Evolutionary conservation across 2,888 invertebrate species (phyloP).

Genomic region (Chaitophorus viminalis): DNA sequence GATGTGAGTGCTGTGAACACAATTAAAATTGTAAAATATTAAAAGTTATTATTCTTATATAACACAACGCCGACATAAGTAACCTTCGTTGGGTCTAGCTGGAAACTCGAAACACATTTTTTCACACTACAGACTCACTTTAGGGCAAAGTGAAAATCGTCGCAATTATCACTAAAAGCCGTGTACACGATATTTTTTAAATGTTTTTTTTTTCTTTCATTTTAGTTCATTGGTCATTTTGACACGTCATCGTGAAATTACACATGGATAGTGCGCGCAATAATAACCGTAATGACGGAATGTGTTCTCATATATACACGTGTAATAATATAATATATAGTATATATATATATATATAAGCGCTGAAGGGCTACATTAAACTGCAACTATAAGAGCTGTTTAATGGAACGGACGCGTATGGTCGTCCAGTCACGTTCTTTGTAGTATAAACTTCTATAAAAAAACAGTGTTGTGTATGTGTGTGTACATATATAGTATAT

Average conservation of each 20-base stretch:
- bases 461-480: background rate
- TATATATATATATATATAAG: background rate
- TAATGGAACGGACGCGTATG: constrained; percentile 50
- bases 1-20: background rate
- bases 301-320: constrained; percentile 30
- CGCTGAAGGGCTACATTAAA: constrained; percentile 36
- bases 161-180: constrained; percentile 60
- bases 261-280: constrained; percentile 38
- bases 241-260: constrained; percentile 62
- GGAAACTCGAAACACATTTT: constrained; percentile 11
- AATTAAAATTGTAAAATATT: background rate
- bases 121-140: constrained; percentile 6
- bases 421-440: constrained; percentile 54
- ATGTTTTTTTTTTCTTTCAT: constrained; percentile 12
- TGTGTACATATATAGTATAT: background rate
- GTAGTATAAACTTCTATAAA: constrained; percentile 43
- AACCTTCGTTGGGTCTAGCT: background rate
- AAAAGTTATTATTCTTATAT: background rate
- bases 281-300: constrained; percentile 57
- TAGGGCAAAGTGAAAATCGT: constrained; percentile 53
- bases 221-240: constrained; percentile 46
- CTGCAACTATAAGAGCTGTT: constrained; percentile 45
- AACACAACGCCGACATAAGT: background rate
- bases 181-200: constrained; percentile 36
- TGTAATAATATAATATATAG: background rate